Percentiles rank a stretch among this genome's conserved stretches.
phyloP scores from a whole-genome alignment of 2,113 vertebrate species.

The Gopherus flavomarginatus region DNA sequence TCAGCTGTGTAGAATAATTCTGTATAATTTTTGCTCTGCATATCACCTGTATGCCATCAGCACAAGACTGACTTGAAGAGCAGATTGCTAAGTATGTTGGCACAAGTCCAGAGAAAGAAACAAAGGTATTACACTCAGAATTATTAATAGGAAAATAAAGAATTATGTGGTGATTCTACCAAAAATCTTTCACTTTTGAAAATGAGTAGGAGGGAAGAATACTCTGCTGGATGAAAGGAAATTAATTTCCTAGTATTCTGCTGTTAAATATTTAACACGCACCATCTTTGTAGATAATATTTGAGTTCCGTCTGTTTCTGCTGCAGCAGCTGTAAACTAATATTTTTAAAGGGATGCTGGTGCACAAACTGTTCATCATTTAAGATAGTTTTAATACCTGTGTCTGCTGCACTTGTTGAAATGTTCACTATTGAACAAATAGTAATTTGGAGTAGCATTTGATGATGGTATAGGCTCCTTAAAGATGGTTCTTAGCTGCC shows the following conservation, averaged over 20 bases:
- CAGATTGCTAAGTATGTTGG: not conserved
- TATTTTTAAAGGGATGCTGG: not conserved
- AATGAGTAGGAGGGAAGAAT: not conserved
- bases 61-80: not conserved
- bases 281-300: not conserved
- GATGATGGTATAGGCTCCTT: not conserved
- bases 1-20: not conserved
- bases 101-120: not conserved
- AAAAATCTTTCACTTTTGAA: not conserved
- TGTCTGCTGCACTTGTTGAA: not conserved
- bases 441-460: not conserved
- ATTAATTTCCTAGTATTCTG: not conserved
- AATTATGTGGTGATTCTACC: not conserved
- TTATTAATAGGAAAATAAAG: not conserved
- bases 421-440: not conserved
- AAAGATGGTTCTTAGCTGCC: not conserved
- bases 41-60: not conserved
- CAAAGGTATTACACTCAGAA: not conserved
- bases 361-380: constrained; percentile 4
- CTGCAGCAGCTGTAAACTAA: not conserved
- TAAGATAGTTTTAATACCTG: not conserved
- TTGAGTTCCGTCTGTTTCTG: not conserved
- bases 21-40: not conserved
- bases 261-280: not conserved
- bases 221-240: not conserved